Base-by-base conservation (phyloP, 2,797 vertebrate species). In the Rhinella marina region DNA sequence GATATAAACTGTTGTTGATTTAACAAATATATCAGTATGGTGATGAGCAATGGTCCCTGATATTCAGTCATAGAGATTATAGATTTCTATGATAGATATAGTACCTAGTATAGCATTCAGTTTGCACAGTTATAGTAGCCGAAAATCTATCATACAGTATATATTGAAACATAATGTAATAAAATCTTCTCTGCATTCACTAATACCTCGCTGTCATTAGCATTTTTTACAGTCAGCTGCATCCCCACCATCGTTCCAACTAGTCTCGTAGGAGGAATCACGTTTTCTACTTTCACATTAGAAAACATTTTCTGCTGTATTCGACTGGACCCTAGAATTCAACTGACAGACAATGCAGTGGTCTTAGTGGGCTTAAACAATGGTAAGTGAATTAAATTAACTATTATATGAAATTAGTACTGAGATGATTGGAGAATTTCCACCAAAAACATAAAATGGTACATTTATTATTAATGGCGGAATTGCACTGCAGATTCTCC, bases 311-410 rank as follows among this genome's bases (percentile, higher is more conserved):
- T 14, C 21, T 82, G 79, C 52, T 87, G 86, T 48, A 0, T 68
- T 32, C 7, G 32, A 7, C 23, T 17, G 17, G 3, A 25, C 70
- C 0, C 9, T 64, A 9, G 17, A 7, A 11, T 78, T 57, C 1
- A 7, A 17, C 21, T 48, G 14, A 23, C 1, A 23, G 59, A 52
- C 59, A 27, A 1, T 13, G 2, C 70, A 32, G 54, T 25, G 57
- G 19, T 4, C 14, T 0, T 87, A 57, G 73, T 87, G 27, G 52
- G 57, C 48, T 9, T 0, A 17, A 16, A 3, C 1, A n/a, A 1
- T 17, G 82, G 87, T 88, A 84, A 84, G 87, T 59, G 66, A 70
- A 23, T 14, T 80, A 27, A 56, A 68, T 54, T 23, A 25, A n/a
- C 13, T 19, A 8, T 29, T 52, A 25, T 79, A 29, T 62, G 11